phyloP scores from a whole-genome alignment of 2,888 invertebrate species.

The Brenthis ino region DNA sequence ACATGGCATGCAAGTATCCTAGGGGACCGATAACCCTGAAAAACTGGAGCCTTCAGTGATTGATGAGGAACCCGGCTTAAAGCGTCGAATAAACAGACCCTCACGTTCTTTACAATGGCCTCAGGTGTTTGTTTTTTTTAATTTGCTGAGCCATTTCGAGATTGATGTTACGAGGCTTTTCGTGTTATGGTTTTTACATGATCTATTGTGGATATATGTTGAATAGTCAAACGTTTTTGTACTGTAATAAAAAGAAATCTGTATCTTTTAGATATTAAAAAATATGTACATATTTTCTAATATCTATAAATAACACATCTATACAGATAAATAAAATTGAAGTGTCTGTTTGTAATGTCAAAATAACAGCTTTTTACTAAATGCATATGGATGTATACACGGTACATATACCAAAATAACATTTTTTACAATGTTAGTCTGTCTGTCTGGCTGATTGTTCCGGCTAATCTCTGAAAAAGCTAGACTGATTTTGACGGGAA shows the following conservation, averaged over 20 bases:
- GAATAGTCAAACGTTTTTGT: not conserved
- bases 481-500: too few species aligned
- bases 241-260: not conserved
- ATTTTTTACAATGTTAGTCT: too few species aligned
- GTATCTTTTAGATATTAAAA: too few species aligned
- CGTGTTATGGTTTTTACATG: not conserved
- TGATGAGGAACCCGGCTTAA: constrained; percentile 68
- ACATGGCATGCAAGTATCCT: constrained; percentile 38
- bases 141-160: constrained; percentile 25
- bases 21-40: constrained; percentile 66
- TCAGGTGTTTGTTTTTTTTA: constrained; percentile 56
- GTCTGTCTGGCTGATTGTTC: too few species aligned
- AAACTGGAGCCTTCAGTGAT: constrained; percentile 70
- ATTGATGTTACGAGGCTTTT: constrained; percentile 10
- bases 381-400: too few species aligned
- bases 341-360: too few species aligned
- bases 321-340: too few species aligned
- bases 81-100: constrained; percentile 70
- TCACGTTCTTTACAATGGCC: constrained; percentile 61
- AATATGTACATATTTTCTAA: too few species aligned
- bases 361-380: too few species aligned
- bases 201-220: not conserved
- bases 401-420: too few species aligned
- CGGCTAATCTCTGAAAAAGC: too few species aligned
- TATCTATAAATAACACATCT: too few species aligned